phyloP scores from a whole-genome alignment of 2,888 invertebrate genomes.

The Thera britannica region DNA sequence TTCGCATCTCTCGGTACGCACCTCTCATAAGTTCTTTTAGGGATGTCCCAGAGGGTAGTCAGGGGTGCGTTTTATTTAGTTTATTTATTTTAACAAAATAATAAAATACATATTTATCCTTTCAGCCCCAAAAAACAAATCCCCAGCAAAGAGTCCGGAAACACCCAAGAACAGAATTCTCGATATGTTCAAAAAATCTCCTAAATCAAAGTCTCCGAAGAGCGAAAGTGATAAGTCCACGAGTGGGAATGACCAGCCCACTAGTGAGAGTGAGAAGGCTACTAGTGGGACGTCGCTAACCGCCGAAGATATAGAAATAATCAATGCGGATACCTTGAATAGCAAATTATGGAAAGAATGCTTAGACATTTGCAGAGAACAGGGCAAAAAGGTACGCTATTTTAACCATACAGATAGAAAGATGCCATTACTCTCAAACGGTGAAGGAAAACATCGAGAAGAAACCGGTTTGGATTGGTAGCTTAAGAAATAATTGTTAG shows the following conservation, averaged over 20 bases:
- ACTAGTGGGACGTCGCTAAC: conserved; percentile 48
- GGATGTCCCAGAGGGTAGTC: not conserved
- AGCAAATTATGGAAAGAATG: conserved; percentile 89
- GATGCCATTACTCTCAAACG: too few species aligned
- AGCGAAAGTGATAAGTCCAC: not conserved
- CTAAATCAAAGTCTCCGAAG: conserved; percentile 43
- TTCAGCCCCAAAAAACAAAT: conserved; percentile 42
- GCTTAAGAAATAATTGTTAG: too few species aligned
- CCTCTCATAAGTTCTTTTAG: too few species aligned
- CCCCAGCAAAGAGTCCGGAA: conserved; percentile 38
- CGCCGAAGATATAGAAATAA: conserved; percentile 65
- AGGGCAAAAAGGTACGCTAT: conserved; percentile 77
- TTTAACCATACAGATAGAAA: not conserved
- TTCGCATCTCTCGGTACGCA: too few species aligned
- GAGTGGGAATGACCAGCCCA: not conserved
- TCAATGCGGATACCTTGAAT: conserved; percentile 85
- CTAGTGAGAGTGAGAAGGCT: conserved; percentile 39
- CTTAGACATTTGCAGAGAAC: conserved; percentile 62
- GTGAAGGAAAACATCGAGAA: too few species aligned
- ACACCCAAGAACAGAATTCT: conserved; percentile 17
- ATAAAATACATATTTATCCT: not conserved
- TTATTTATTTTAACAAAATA: not conserved
- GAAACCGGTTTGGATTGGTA: too few species aligned
- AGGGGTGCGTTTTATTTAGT: too few species aligned
- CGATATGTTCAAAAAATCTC: conserved; percentile 33